phyloP scores from a whole-genome alignment of 2,888 invertebrate genomes.

The Ormyrus rosae region DNA sequence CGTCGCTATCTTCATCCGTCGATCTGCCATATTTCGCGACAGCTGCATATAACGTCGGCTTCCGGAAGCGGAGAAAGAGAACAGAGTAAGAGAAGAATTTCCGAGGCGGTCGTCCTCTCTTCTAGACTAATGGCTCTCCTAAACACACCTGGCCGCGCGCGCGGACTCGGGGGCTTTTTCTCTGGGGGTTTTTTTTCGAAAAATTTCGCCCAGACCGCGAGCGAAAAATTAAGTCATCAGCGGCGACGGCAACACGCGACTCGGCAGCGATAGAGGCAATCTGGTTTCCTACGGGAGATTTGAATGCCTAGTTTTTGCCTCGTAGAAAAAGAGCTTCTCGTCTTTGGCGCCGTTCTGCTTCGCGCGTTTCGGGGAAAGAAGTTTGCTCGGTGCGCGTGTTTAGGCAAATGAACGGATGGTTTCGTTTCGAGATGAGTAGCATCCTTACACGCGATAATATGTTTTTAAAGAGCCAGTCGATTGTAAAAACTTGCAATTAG shows the following conservation, averaged over 20 bases:
- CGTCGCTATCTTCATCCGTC: background rate
- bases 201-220: background rate
- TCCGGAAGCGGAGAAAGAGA: conserved; percentile 22
- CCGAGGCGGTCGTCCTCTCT: background rate
- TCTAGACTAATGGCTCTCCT: conserved; percentile 25
- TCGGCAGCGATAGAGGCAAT: background rate
- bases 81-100: background rate
- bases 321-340: background rate
- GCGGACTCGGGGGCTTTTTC: background rate
- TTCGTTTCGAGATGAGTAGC: no score
- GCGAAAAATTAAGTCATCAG: conserved; percentile 38
- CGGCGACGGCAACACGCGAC: conserved; percentile 4
- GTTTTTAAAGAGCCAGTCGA: no score
- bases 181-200: background rate
- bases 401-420: background rate
- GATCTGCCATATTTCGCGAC: background rate
- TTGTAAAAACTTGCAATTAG: no score
- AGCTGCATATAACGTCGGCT: background rate
- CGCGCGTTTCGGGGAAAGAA: background rate
- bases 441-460: no score
- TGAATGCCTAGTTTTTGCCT: background rate
- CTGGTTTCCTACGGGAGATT: no score
- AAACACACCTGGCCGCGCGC: conserved; percentile 9
- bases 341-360: background rate
- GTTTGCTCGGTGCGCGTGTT: background rate